Conservation (phyloP, 2,888 invertebrate species). For the Ornithoptera alexandrae region DNA sequence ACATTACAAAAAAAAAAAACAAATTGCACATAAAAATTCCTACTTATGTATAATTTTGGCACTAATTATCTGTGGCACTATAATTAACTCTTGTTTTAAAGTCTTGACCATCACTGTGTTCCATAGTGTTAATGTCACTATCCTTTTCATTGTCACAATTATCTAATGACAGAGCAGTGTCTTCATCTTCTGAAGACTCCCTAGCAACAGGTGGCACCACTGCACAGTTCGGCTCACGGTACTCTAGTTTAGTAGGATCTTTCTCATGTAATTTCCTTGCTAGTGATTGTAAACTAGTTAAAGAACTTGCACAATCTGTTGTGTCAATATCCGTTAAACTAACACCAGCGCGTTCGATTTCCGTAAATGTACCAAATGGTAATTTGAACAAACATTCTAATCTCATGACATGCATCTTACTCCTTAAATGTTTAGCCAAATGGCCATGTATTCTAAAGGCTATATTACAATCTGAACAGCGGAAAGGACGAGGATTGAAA, state of each 20-base stretch:
- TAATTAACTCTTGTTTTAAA: conserved; percentile 73
- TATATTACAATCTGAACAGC: conserved; percentile 96
- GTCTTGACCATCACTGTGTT: conserved; percentile 65
- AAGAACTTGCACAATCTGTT: conserved; percentile 96
- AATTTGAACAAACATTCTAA: conserved; percentile 95
- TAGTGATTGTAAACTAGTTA: conserved; percentile 90
- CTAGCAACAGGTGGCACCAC: conserved; percentile 58
- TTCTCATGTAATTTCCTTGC: conserved; percentile 90
- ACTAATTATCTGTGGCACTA: conserved; percentile 83
- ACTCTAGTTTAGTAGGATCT: conserved; percentile 88
- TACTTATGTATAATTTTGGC: conserved; percentile 81
- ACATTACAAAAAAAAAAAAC: conserved; percentile 58
- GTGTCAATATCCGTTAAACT: conserved; percentile 97
- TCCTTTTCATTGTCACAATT: conserved; percentile 73
- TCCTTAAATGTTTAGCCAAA: conserved; percentile 96
- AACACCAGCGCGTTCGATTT: conserved; percentile 93
- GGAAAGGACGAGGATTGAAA: conserved; percentile 96
- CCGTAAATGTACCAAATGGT: conserved; percentile 96
- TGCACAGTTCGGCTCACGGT: conserved; percentile 75
- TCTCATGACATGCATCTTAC: conserved; percentile 97
- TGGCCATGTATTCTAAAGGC: conserved; percentile 98
- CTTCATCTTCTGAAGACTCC: conserved; percentile 81
- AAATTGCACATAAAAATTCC: conserved; percentile 77
- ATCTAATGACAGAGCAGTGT: conserved; percentile 49
- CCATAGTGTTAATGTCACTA: conserved; percentile 68